Percentiles rank a stretch among this genome's conserved stretches.
phyloP scores from a whole-genome alignment of 37 sponge, comb jelly and placozoan genomes.

The Cliona cf. orientalis region DNA sequence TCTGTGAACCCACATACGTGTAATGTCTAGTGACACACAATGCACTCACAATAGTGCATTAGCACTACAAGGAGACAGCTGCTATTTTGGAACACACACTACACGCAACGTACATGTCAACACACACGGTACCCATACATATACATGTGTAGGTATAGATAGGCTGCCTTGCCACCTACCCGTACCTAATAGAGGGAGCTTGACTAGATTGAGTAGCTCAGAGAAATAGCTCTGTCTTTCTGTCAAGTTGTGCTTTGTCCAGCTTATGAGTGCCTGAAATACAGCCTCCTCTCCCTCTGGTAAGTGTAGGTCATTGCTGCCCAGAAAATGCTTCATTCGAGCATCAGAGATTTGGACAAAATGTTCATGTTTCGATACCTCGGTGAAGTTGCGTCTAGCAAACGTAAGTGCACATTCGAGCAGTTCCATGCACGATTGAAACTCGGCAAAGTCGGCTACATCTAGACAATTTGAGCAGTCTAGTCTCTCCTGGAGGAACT shows the following conservation, averaged over 20 bases:
- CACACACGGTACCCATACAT: not conserved
- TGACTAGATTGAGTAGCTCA: conserved; percentile 72
- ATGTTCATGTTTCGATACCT: conserved; percentile 69
- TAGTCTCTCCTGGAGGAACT: conserved; percentile 78
- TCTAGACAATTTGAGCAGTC: conserved; percentile 78
- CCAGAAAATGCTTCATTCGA: conserved; percentile 74
- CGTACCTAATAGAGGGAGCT: conserved; percentile 82
- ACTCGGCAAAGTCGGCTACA: conserved; percentile 88
- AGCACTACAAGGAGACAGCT: too few species aligned
- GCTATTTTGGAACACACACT: too few species aligned
- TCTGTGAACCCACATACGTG: too few species aligned
- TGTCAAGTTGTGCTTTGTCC: conserved; percentile 72
- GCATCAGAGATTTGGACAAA: conserved; percentile 65
- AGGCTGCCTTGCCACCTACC: too few species aligned
- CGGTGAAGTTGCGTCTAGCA: conserved; percentile 63
- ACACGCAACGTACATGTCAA: not conserved
- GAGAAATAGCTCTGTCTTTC: conserved; percentile 64
- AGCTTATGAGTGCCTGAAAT: conserved; percentile 71
- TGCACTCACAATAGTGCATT: too few species aligned
- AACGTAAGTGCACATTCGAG: conserved; percentile 62
- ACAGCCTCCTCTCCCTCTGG: conserved; percentile 84
- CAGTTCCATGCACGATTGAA: conserved; percentile 78
- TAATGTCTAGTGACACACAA: too few species aligned
- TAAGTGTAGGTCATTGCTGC: conserved; percentile 68
- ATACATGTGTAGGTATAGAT: not conserved